Percentiles rank a stretch among this genome's conserved stretches.
phyloP scores from a whole-genome alignment of 2,888 invertebrate genomes.

The Mylabris sibirica region DNA sequence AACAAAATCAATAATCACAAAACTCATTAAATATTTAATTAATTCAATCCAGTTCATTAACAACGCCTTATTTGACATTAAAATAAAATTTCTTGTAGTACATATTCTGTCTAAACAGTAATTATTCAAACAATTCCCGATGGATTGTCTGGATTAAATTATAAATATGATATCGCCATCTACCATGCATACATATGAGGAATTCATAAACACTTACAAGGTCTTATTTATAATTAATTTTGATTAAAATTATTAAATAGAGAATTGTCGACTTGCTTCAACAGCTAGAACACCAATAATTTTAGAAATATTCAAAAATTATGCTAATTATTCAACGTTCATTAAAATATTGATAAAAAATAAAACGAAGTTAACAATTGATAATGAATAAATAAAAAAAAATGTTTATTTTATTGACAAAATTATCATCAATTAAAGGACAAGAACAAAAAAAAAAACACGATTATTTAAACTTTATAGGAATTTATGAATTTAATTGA shows the following conservation, averaged over 20 bases:
- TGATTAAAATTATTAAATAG: not conserved
- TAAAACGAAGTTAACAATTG: not conserved
- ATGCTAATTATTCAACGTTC: not conserved
- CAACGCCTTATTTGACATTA: no score
- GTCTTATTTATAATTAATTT: slow-evolving; percentile 4
- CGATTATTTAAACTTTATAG: not conserved
- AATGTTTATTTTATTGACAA: not conserved
- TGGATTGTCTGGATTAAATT: slow-evolving; percentile 5
- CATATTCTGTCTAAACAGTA: not conserved
- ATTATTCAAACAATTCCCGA: slow-evolving; percentile 5
- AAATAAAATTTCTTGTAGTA: not conserved
- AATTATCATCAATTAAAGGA: not conserved
- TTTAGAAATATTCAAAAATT: not conserved
- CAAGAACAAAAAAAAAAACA: not conserved
- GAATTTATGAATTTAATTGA: no score
- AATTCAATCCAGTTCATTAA: no score
- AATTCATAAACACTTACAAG: slow-evolving; percentile 3
- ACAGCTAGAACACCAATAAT: not conserved
- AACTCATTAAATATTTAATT: no score
- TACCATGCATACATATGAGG: not conserved
- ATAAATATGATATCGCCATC: not conserved
- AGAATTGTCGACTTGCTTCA: not conserved
- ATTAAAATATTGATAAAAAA: not conserved
- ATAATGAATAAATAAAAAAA: not conserved
- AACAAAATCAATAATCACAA: no score